Percentiles rank a stretch among this genome's conserved stretches.
These are phyloP conservation scores for Scomber scombrus DNA, from an alignment of 2,113 vertebrate genomes.

Conservation along the genomic window DNA sequence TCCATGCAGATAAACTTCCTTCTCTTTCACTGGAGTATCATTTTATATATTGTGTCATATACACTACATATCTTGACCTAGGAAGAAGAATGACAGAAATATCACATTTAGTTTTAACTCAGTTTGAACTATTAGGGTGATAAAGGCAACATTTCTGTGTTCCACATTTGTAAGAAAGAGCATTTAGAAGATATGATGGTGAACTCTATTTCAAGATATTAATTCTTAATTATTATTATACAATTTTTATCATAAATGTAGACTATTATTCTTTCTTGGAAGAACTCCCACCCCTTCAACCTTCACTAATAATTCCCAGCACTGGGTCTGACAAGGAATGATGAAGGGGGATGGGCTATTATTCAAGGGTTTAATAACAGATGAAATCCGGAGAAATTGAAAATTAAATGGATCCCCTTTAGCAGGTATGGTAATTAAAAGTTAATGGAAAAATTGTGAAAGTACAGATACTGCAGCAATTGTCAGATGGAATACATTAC, in stretches of 20 bases:
- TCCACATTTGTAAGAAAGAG: neutral
- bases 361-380: conserved; percentile 70
- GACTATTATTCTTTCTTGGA: neutral
- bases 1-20: no score
- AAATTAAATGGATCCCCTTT: conserved; percentile 74
- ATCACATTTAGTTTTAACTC: neutral
- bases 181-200: neutral
- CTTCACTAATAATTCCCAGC: conserved; percentile 28
- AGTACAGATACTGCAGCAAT: conserved; percentile 45
- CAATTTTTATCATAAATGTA: neutral
- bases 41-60: neutral
- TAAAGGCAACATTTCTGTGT: neutral
- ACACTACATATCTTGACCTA: neutral
- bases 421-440: conserved; percentile 73
- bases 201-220: neutral
- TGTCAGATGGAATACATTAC: conserved; percentile 61
- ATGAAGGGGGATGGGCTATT: conserved; percentile 48
- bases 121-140: neutral
- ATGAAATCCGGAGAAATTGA: conserved; percentile 64
- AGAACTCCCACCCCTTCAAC: conserved; percentile 17
- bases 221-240: conserved; percentile 7
- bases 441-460: conserved; percentile 65
- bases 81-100: neutral
- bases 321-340: conserved; percentile 43
- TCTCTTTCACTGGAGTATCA: neutral